These are phyloP conservation scores for Drosophila greeni DNA, from an alignment of 2,888 invertebrate genomes.

Conservation along the genomic window DNA sequence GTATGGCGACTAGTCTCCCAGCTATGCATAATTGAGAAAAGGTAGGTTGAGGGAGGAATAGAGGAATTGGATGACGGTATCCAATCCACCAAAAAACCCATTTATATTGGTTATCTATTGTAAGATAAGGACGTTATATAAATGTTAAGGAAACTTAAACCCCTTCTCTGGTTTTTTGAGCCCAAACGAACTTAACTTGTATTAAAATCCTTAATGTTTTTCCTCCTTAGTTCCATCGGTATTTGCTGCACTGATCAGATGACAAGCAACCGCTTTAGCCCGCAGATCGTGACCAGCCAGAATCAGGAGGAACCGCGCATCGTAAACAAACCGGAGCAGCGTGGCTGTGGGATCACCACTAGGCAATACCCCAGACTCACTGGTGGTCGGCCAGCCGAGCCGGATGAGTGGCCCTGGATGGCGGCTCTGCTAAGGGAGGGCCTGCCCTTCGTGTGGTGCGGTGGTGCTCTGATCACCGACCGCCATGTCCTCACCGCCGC, in stretches of 20 bases:
- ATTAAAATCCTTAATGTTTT: background rate
- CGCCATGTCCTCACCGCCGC: constrained; percentile 83
- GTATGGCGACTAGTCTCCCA: too few species aligned
- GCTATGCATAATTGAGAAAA: too few species aligned
- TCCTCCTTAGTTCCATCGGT: constrained; percentile 81
- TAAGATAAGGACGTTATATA: too few species aligned
- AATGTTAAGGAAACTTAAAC: background rate
- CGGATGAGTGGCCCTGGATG: constrained; percentile 91
- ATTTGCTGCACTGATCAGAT: constrained; percentile 85
- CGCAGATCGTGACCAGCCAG: constrained; percentile 61
- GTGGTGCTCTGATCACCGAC: constrained; percentile 87
- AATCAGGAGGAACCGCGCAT: constrained; percentile 56
- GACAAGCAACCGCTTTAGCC: constrained; percentile 60
- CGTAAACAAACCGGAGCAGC: constrained; percentile 72
- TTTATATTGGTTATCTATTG: too few species aligned
- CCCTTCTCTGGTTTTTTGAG: background rate
- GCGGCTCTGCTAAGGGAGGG: constrained; percentile 85
- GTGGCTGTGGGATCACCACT: constrained; percentile 78
- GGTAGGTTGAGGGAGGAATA: too few species aligned
- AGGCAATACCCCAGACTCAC: constrained; percentile 80
- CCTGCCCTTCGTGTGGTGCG: constrained; percentile 83
- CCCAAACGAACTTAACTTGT: background rate
- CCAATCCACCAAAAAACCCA: too few species aligned
- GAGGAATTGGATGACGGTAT: too few species aligned
- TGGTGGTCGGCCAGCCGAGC: constrained; percentile 83